Evolutionary conservation across 2,888 invertebrate genomes (phyloP).

Genomic region (Rambutsinella grinnellia): DNA sequence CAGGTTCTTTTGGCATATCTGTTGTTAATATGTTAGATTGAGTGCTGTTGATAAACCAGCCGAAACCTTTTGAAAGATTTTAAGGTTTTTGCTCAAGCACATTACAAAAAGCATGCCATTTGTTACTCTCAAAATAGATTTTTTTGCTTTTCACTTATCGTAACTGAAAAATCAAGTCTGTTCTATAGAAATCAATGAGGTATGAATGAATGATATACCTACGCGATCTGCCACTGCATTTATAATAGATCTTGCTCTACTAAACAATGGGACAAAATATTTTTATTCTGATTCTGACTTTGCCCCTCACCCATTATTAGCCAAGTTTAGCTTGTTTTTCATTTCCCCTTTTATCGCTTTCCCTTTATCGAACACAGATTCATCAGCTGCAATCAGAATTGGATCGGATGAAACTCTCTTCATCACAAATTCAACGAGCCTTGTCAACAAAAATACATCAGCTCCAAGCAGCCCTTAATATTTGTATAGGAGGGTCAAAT

Average conservation of each 20-base stretch:
- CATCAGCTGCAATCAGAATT: conserved; percentile 53
- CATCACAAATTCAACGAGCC: conserved; percentile 53
- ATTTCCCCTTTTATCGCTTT: conserved; percentile 11
- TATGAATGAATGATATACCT: conserved; percentile 18
- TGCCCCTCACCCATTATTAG: conserved; percentile 2
- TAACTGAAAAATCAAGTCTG: conserved; percentile 30
- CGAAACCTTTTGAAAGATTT: background rate
- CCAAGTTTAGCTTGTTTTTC: background rate
- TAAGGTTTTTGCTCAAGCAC: background rate
- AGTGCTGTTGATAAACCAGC: background rate
- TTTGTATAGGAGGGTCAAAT: conserved; percentile 38
- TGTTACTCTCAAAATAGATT: no score
- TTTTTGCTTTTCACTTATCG: background rate
- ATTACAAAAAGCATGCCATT: background rate
- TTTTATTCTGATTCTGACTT: conserved; percentile 6
- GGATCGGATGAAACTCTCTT: conserved; percentile 46
- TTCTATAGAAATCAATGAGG: conserved; percentile 30
- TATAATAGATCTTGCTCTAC: background rate
- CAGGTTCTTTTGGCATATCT: no score
- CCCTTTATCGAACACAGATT: conserved; percentile 47
- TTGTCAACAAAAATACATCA: conserved; percentile 57
- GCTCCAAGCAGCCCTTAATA: conserved; percentile 59
- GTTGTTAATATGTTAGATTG: no score
- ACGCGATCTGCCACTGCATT: no score
- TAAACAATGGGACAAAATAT: conserved; percentile 1